Evolutionary conservation across 2,113 vertebrate genomes (phyloP).

Genomic region (Tinamus guttatus): DNA sequence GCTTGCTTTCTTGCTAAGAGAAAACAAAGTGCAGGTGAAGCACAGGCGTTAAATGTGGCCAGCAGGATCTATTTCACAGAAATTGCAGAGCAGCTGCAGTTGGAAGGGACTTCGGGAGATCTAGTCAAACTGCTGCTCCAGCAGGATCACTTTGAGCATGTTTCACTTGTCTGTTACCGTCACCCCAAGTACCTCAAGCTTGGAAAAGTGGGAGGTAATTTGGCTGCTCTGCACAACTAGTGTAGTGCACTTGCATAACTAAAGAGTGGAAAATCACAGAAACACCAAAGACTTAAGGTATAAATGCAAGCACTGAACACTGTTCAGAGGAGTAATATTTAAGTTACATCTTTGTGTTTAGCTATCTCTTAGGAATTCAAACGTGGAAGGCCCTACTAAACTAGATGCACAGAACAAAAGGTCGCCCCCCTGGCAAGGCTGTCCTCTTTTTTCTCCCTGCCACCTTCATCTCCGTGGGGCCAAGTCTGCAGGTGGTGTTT

Average conservation of each 20-base stretch:
- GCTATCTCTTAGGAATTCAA: background rate
- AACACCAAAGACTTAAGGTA: background rate
- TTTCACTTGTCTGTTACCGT: background rate
- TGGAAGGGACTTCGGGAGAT: background rate
- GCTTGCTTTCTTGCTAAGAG: background rate
- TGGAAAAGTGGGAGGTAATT: background rate
- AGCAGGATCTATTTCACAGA: background rate
- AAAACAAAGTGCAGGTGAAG: background rate
- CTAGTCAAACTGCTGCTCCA: background rate
- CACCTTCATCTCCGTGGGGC: background rate
- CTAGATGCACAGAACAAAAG: background rate
- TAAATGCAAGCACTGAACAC: no score
- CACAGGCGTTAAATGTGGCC: background rate
- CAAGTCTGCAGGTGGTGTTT: background rate
- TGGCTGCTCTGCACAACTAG: background rate
- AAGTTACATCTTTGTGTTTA: background rate
- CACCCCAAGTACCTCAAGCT: background rate
- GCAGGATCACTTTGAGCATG: background rate
- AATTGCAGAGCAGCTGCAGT: background rate
- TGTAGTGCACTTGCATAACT: fast-evolving
- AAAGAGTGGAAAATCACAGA: fast-evolving
- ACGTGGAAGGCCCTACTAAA: background rate
- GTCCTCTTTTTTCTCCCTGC: background rate
- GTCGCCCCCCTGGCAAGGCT: background rate
- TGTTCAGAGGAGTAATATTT: background rate